Conservation (phyloP, 2,113 vertebrate species). For the Urocolius indicus region DNA sequence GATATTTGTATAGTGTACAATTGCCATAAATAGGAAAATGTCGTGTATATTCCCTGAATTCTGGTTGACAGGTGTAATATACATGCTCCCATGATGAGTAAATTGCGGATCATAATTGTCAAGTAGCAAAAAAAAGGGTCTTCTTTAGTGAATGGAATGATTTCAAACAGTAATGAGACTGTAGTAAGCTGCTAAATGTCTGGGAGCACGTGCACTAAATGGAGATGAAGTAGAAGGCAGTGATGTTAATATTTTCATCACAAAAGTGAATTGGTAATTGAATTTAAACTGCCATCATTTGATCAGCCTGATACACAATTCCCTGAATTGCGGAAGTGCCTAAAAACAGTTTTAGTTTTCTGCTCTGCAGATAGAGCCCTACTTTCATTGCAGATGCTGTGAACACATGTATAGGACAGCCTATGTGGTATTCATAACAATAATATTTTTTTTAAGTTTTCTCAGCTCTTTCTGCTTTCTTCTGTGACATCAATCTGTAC, state of each 20-base stretch:
- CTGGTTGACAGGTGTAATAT: neutral
- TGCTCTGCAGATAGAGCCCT: neutral
- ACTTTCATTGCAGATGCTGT: neutral
- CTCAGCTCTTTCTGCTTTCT: neutral
- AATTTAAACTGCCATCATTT: neutral
- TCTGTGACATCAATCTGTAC: neutral
- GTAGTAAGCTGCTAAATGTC: neutral
- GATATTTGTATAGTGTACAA: neutral
- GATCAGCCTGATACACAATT: neutral
- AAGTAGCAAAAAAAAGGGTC: neutral
- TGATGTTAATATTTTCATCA: neutral
- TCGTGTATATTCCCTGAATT: neutral
- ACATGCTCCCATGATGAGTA: neutral
- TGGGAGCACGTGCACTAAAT: neutral
- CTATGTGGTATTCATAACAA: neutral
- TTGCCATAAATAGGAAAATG: neutral
- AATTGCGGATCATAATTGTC: neutral
- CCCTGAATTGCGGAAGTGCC: neutral
- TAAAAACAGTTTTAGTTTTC: neutral
- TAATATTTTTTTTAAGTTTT: accelerated
- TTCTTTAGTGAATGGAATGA: neutral
- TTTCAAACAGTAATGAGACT: neutral
- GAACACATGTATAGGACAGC: neutral
- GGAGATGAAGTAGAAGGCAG: neutral
- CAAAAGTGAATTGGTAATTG: neutral